These are phyloP conservation scores for Penaeus monodon DNA, from an alignment of 2,888 invertebrate species.

Conservation along the genomic window DNA sequence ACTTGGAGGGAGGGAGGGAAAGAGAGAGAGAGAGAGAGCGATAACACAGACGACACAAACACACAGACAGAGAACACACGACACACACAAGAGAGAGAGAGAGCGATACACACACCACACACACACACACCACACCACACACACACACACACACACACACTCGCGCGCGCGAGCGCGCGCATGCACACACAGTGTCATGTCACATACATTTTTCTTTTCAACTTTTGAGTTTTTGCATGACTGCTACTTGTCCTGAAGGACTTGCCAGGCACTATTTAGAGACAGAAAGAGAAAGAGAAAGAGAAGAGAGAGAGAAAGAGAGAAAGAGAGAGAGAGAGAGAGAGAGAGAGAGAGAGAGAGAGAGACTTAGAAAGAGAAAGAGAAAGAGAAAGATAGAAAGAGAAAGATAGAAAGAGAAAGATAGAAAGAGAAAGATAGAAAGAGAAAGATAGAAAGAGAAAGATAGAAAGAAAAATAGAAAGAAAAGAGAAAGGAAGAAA, in stretches of 20 bases:
- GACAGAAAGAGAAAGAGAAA: too few species aligned
- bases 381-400: neutral
- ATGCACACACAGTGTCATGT: neutral
- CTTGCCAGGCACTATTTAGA: too few species aligned
- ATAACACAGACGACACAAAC: too few species aligned
- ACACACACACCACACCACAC: too few species aligned
- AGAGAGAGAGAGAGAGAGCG: conserved; percentile 35
- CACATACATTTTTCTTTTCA: neutral
- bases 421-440: too few species aligned
- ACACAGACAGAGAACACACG: neutral
- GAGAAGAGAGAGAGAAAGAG: neutral
- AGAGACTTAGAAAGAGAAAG: neutral
- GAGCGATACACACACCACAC: neutral
- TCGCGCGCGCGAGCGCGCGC: too few species aligned
- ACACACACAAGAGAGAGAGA: conserved; percentile 5
- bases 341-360: neutral
- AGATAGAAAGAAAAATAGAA: too few species aligned
- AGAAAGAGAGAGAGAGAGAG: neutral
- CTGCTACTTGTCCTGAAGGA: too few species aligned
- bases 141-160: too few species aligned
- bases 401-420: neutral
- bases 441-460: neutral
- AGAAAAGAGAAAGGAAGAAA: neutral
- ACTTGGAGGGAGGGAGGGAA: neutral
- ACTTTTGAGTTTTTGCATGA: neutral